Evolutionary conservation across 2,797 vertebrate species (phyloP).

Genomic region (Notoglanidium macrostoma): DNA sequence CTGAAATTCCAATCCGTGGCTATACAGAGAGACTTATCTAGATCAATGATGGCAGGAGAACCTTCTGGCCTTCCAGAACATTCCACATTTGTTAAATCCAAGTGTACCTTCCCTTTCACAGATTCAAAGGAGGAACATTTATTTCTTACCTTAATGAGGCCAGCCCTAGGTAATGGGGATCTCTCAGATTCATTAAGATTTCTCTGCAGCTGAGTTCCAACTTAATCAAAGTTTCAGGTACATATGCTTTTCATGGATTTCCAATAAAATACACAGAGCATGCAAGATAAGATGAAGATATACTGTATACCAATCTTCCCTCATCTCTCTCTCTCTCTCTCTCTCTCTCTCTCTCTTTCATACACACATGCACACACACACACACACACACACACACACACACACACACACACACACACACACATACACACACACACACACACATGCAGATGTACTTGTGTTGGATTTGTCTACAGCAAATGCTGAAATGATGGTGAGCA

Average conservation of each 20-base stretch:
- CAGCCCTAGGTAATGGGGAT: constrained; percentile 66
- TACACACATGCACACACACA: no score
- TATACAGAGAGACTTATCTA: constrained; percentile 18
- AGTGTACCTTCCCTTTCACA: not conserved
- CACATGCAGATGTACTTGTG: not conserved
- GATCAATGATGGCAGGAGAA: constrained; percentile 46
- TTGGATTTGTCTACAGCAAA: not conserved
- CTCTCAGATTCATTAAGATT: constrained; percentile 72
- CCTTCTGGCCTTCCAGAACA: constrained; percentile 18
- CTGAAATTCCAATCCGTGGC: constrained; percentile 4
- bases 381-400: no score
- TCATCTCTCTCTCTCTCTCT: not conserved
- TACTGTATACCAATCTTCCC: not conserved
- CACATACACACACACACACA: no score
- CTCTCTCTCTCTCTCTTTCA: constrained; percentile 38
- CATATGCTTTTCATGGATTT: constrained; percentile 72
- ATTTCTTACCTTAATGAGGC: constrained; percentile 69
- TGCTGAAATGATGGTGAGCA: not conserved
- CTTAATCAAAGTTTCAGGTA: constrained; percentile 70
- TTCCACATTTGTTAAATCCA: constrained; percentile 31
- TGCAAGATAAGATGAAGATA: constrained; percentile 34
- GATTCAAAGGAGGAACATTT: constrained; percentile 43
- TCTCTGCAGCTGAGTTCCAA: constrained; percentile 64
- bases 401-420: no score
- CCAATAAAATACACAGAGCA: constrained; percentile 49